These are phyloP conservation scores for Rhinogobius similis DNA, from an alignment of 2,113 vertebrate genomes.

Conservation along the genomic window DNA sequence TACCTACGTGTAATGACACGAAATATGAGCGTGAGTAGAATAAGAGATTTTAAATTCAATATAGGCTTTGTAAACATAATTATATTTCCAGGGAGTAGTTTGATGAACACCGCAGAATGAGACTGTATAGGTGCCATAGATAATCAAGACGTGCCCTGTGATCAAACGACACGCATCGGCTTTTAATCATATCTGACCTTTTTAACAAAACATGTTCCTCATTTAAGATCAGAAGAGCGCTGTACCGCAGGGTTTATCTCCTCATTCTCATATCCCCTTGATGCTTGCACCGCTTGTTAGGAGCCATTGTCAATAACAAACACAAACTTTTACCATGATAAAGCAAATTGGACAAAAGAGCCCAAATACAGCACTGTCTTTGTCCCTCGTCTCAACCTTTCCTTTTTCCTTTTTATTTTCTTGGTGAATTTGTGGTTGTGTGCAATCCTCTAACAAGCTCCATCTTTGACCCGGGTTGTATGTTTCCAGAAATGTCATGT, in stretches of 20 bases:
- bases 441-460: conserved; percentile 78
- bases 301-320: conserved; percentile 69
- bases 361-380: conserved; percentile 65
- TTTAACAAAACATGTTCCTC: conserved; percentile 54
- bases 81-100: conserved; percentile 2
- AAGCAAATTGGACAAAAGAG: conserved; percentile 57
- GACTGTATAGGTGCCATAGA: conserved; percentile 23
- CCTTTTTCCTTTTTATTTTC: conserved; percentile 39
- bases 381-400: conserved; percentile 55
- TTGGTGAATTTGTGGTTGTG: conserved; percentile 71
- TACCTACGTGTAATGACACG: background rate
- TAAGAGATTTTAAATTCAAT: background rate
- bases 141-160: conserved; percentile 35
- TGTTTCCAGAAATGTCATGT: conserved; percentile 78
- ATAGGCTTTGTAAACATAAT: background rate
- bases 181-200: conserved; percentile 69
- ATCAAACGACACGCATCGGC: conserved; percentile 41
- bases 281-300: conserved; percentile 62
- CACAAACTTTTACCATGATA: conserved; percentile 55
- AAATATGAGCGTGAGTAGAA: background rate
- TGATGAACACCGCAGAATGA: conserved; percentile 22
- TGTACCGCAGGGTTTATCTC: conserved; percentile 61
- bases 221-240: conserved; percentile 64
- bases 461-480: conserved; percentile 79
- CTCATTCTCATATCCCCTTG: conserved; percentile 51